These are phyloP conservation scores for Patella caerulea DNA, from an alignment of 2,888 invertebrate genomes.

Conservation along the genomic window DNA sequence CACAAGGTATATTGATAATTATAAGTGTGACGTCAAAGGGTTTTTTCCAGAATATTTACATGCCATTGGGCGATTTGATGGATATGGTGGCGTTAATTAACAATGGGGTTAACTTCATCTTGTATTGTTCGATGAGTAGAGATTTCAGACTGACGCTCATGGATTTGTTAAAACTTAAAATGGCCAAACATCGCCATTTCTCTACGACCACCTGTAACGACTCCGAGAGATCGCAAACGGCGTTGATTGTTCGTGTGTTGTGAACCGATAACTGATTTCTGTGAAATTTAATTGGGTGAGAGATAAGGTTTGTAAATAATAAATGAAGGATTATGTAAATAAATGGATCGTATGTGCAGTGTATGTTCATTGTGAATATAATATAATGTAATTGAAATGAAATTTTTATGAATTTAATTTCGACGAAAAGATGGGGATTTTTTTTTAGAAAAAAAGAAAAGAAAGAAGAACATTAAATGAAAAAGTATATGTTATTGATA, in stretches of 20 bases:
- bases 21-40: conserved; percentile 81
- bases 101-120: conserved; percentile 91
- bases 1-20: conserved; percentile 82
- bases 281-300: too few species aligned
- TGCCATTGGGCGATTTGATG: conserved; percentile 81
- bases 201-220: conserved; percentile 4
- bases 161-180: conserved; percentile 25
- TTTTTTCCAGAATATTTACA: conserved; percentile 78
- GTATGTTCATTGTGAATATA: too few species aligned
- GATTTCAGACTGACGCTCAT: conserved; percentile 81
- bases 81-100: conserved; percentile 91
- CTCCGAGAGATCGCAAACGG: conserved; percentile 28
- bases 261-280: too few species aligned
- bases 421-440: too few species aligned
- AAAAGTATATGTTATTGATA: too few species aligned
- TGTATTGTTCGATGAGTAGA: conserved; percentile 94
- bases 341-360: too few species aligned
- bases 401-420: too few species aligned
- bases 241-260: conserved; percentile 25
- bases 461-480: too few species aligned
- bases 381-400: too few species aligned
- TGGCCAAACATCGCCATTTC: conserved; percentile 13
- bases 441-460: too few species aligned
- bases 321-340: too few species aligned
- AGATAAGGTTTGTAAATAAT: too few species aligned